Evolutionary conservation across 2,797 vertebrate species (phyloP), one percentile per base, ranked within the genome.

Genomic region (Neopelma chrysocephalum): DNA sequence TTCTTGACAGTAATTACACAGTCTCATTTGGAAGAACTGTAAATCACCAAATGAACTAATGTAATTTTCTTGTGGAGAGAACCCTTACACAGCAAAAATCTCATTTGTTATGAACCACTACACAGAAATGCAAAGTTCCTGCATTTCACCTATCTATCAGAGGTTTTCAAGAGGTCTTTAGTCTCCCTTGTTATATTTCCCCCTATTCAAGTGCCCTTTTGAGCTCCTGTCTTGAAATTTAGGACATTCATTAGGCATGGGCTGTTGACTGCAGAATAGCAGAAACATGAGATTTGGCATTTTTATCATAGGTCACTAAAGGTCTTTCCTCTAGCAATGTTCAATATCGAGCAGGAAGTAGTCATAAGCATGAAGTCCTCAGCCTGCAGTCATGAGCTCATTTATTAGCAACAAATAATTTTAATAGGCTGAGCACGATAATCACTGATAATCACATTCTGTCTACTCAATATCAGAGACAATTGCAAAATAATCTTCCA

Each of bases 251-350:
- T 95, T 91, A 83, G 54, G 21, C 27, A 51, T 51, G 36, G 51
- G 50, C 36, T 92, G 40, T 65, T 94, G 60, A 60, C 45, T 81
- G 29, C 18, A 90, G 47, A 82, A 87, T 34, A 87, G 56, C 65
- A 66, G 60, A 82, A 85, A 76, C 27, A 27, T 27, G 64, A 34
- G 40, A 71, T 83, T 90, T 87, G 87, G 93, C 48, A 76, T 94
- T 96, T 96, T 78, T 88, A 61, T 80, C 48, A 47, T 77, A 93
- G 87, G 89, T 95, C 23, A 26, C 40, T 83, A 90, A 95, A 96
- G 91, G 84, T 80, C 43, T 80, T 68, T 89, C 75, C 40, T 79
- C 17, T 42, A 76, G 32, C 26, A 73, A 32, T 18, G 65, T 82
- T 38, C 42, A 86, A 13, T 71, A 89, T 38, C 21, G 57, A 89